Evolutionary conservation across 1,140 invertebrate species (phyloP).

Genomic region (Wasmannia auropunctata): DNA sequence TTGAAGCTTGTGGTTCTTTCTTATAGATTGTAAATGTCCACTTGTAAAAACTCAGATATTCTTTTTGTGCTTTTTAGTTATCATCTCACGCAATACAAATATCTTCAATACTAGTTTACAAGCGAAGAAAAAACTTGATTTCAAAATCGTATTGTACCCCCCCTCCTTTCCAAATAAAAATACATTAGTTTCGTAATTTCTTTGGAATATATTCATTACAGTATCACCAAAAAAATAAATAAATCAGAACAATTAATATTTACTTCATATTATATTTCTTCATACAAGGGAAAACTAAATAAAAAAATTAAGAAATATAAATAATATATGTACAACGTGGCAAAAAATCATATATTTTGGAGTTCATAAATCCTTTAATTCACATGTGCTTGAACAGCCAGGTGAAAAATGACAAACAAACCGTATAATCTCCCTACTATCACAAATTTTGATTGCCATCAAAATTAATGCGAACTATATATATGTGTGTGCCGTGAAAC

Average conservation of each 20-base stretch:
- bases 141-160: neutral
- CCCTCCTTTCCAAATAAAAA: neutral
- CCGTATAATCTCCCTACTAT: neutral
- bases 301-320: constrained; percentile 25
- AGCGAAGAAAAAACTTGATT: neutral
- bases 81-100: neutral
- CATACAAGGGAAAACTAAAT: constrained; percentile 5
- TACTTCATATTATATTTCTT: neutral
- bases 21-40: neutral
- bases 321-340: neutral
- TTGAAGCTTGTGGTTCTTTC: neutral
- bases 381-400: neutral
- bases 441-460: neutral
- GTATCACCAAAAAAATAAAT: neutral
- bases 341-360: constrained; percentile 14
- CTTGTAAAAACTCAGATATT: too few relatives aligned
- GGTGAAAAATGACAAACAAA: constrained; percentile 13
- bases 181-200: neutral
- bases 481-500: neutral
- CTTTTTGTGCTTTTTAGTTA: neutral
- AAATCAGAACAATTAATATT: constrained; percentile 10
- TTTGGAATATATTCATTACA: neutral
- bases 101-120: neutral
- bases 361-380: neutral
- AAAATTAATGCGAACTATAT: neutral